These are phyloP conservation scores for Parnassius orleans DNA, from an alignment of 2,888 invertebrate genomes.

Conservation along the genomic window DNA sequence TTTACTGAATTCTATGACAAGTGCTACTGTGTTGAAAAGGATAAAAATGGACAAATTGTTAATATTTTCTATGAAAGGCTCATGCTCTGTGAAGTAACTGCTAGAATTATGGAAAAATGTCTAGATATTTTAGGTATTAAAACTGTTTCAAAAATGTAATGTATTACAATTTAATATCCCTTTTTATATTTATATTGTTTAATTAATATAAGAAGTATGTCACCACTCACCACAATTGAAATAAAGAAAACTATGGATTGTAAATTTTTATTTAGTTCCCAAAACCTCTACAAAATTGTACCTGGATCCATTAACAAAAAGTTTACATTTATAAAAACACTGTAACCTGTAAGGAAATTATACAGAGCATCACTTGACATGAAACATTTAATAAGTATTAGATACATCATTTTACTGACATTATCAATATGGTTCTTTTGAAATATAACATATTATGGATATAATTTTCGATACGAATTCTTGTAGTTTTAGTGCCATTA, in stretches of 20 bases:
- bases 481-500: not conserved
- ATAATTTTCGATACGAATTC: constrained; percentile 8
- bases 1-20: constrained; percentile 99
- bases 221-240: constrained; percentile 14
- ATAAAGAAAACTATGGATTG: constrained; percentile 33
- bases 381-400: constrained; percentile 32
- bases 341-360: constrained; percentile 39
- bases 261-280: constrained; percentile 68
- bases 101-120: constrained; percentile 91
- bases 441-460: constrained; percentile 15
- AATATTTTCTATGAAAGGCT: constrained; percentile 93
- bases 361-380: constrained; percentile 12
- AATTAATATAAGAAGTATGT: not conserved
- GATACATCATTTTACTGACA: constrained; percentile 24
- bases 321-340: constrained; percentile 57
- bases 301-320: constrained; percentile 64
- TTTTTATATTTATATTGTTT: not conserved
- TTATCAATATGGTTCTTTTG: constrained; percentile 32
- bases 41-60: constrained; percentile 88
- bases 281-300: constrained; percentile 80
- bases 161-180: constrained; percentile 9
- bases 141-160: constrained; percentile 95
- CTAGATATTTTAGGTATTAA: constrained; percentile 95
- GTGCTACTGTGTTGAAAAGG: constrained; percentile 98
- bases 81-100: constrained; percentile 95